A percentile compares a stretch with the other conserved stretches of the same genome.
Evolutionary conservation across 2,113 vertebrate species (phyloP).

Genomic region (Catharus fuscescens): DNA sequence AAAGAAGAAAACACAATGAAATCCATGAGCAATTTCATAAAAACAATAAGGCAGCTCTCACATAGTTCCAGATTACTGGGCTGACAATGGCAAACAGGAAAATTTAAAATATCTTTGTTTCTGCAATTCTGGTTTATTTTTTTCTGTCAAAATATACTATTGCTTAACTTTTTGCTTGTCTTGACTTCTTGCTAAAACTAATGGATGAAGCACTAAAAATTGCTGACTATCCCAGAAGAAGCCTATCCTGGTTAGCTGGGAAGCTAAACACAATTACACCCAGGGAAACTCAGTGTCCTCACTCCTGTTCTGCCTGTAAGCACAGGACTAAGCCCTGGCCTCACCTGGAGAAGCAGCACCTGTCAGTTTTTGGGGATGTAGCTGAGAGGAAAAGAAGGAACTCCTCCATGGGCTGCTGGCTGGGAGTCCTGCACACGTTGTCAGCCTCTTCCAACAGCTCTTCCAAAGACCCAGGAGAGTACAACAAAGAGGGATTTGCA

Average conservation of each 20-base stretch:
- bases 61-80: neutral
- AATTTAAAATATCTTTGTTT: neutral
- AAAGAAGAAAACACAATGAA: neutral
- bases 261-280: neutral
- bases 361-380: fast-evolving
- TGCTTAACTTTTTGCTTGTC: neutral
- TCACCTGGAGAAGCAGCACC: neutral
- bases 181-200: neutral
- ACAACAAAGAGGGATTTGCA: neutral
- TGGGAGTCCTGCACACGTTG: fast-evolving
- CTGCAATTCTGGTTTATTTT: neutral
- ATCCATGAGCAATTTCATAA: neutral
- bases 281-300: neutral
- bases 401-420: neutral
- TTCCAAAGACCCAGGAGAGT: neutral
- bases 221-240: neutral
- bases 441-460: neutral
- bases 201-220: neutral
- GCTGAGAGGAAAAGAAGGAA: neutral
- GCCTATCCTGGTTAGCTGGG: neutral
- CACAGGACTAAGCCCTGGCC: neutral
- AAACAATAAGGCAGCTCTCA: neutral
- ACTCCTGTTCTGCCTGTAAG: neutral
- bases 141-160: neutral
- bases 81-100: neutral